Base-by-base conservation (phyloP, 1,140 invertebrate species). In the Drosophila ficusphila region DNA sequence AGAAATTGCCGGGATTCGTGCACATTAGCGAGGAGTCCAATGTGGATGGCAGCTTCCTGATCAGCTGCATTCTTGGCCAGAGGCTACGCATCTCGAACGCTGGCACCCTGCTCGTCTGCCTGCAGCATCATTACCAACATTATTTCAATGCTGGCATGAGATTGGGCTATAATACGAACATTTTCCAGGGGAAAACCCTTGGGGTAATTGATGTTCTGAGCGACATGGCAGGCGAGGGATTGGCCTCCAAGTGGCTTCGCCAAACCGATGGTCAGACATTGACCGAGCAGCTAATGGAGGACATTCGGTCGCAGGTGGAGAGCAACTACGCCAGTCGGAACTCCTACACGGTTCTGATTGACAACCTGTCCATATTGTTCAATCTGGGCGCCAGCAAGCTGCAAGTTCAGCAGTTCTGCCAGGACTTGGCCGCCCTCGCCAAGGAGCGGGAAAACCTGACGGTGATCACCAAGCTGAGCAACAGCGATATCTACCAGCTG, bases 61-160 rank as follows among this genome's bases (percentile, higher is more conserved):
- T 94, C 9, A 95, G 93, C 76, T 94, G 92, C 82, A 91, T 95
- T 29, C 92, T 94, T 23, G 76, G 93, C 77, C 58, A 93, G 93
- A 83, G 93, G 92, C 44, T 92, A 92, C 52, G 93, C 93, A 90
- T 93, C 93, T 74, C 92, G 91, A 81, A 91, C 91, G 73, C 79
- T 12, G 92, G 92, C 46, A 91, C 95, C 0, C 92, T 95, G 77
- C 90, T 96, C 14, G 92, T 96, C 53, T 93, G 94, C 48, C 93
- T 95, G 67, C 95, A 96, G 72, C 95, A 95, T 69, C 94, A 94
- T 4, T 92, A 95, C 44, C 92, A 93, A 19, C 95, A 96, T 82
- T 96, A 95, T 76, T 94, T 95, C 47, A 95, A 94, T 90, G 92
- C 95, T 48, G 94, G 95, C n/a, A 93, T 94, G 81, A 94, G 95